phyloP scores from a whole-genome alignment of 2,888 invertebrate genomes.

The Nephrotoma flavescens region DNA sequence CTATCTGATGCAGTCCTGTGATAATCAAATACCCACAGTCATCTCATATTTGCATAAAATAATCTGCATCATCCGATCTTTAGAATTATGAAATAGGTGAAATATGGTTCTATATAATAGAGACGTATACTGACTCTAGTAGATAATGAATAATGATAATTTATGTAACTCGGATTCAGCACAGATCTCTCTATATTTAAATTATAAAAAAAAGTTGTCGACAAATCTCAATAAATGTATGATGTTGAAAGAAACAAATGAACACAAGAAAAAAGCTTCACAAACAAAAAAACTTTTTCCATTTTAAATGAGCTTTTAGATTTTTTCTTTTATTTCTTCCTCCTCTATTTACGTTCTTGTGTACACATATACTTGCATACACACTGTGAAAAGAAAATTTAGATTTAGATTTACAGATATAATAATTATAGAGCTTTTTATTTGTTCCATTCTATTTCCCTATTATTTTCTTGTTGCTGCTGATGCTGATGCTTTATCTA shows the following conservation, averaged over 20 bases:
- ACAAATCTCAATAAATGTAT: background rate
- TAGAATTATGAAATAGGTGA: background rate
- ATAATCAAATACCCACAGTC: background rate
- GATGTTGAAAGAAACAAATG: background rate
- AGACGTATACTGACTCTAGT: background rate
- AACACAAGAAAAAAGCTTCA: background rate
- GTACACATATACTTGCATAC: background rate
- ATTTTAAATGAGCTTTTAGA: background rate
- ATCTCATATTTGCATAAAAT: background rate
- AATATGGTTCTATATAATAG: background rate
- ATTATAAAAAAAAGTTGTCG: background rate
- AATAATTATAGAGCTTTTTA: background rate
- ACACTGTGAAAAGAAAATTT: background rate
- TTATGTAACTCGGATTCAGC: background rate
- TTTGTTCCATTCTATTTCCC: background rate
- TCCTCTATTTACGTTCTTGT: background rate
- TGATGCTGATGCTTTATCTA: background rate
- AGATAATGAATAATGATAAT: background rate
- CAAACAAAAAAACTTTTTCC: background rate
- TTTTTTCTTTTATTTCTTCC: background rate
- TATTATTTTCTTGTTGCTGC: background rate
- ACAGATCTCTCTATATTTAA: background rate
- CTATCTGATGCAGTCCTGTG: background rate
- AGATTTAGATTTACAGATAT: background rate
- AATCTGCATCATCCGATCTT: background rate